These are phyloP conservation scores for Hirundo rustica DNA, from an alignment of 2,797 vertebrate genomes.

Conservation along the genomic window DNA sequence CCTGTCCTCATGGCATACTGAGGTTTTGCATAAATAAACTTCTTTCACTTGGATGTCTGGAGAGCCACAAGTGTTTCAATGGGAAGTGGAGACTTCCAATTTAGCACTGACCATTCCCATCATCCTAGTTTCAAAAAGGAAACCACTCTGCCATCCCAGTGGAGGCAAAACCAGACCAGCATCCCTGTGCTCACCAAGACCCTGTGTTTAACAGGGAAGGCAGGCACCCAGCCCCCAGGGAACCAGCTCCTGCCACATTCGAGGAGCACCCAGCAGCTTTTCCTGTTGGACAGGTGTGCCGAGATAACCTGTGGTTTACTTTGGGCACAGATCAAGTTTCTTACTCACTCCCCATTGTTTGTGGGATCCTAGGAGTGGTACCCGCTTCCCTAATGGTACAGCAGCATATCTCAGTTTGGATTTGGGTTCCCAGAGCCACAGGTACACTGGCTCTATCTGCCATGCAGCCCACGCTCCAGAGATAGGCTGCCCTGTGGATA, in stretches of 20 bases:
- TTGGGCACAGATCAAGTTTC: not conserved
- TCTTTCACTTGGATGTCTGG: not conserved
- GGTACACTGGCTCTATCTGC: not conserved
- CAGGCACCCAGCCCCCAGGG: not conserved
- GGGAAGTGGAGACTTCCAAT: not conserved
- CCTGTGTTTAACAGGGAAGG: fast-evolving
- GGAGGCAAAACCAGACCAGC: not conserved
- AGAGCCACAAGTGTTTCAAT: not conserved
- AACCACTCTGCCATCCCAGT: not conserved
- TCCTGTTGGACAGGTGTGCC: not conserved
- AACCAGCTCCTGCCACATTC: not conserved
- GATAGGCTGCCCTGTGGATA: not conserved
- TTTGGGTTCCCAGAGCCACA: not conserved
- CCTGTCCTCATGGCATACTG: not conserved
- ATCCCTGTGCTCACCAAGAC: not conserved
- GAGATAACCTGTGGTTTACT: not conserved
- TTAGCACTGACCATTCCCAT: not conserved
- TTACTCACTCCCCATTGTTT: not conserved
- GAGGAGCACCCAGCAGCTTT: not conserved
- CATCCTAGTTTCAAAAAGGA: fast-evolving
- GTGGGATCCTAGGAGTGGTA: not conserved
- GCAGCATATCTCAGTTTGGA: not conserved
- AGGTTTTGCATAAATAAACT: not conserved
- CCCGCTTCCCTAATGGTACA: not conserved
- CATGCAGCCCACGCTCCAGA: fast-evolving